A percentile compares a stretch with the other conserved stretches of the same genome.
Conservation (phyloP, 2,888 invertebrate genomes). For the Callyntrura sp. region DNA sequence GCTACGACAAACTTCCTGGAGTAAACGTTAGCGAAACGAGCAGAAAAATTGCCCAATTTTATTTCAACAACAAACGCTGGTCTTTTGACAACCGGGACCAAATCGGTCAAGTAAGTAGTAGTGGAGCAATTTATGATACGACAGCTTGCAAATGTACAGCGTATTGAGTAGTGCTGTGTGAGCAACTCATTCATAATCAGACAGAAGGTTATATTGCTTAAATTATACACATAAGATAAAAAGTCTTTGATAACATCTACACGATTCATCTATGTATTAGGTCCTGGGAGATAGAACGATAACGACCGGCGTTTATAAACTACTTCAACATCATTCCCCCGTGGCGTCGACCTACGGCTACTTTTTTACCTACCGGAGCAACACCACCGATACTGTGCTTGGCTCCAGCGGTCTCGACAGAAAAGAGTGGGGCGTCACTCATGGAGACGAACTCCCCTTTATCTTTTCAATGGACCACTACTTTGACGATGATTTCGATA, state of each 20-base stretch:
- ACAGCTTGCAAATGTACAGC: too few species aligned
- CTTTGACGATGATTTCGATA: conserved; percentile 60
- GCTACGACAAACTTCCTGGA: conserved; percentile 31
- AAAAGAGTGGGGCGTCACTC: conserved; percentile 78
- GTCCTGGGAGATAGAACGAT: conserved; percentile 79
- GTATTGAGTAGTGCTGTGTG: too few species aligned
- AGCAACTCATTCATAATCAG: too few species aligned
- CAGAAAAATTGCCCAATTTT: conserved; percentile 61
- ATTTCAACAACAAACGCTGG: conserved; percentile 67
- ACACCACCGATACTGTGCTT: conserved; percentile 38
- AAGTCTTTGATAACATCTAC: too few species aligned
- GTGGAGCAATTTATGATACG: too few species aligned
- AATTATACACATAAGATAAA: too few species aligned
- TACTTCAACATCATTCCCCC: conserved; percentile 76
- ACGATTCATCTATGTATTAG: too few species aligned
- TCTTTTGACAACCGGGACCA: conserved; percentile 52
- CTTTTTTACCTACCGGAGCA: conserved; percentile 72
- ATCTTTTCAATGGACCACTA: conserved; percentile 76
- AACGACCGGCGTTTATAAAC: conserved; percentile 74
- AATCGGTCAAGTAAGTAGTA: conserved; percentile 55
- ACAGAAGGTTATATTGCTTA: too few species aligned
- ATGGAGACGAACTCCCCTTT: conserved; percentile 77
- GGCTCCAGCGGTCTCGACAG: conserved; percentile 61
- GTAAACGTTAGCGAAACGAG: conserved; percentile 27
- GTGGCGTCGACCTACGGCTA: conserved; percentile 80